Percentiles rank a stretch among this genome's conserved stretches.
These are phyloP conservation scores for Cremastinae sp. DNA, from an alignment of 2,888 invertebrate species.

Conservation along the genomic window DNA sequence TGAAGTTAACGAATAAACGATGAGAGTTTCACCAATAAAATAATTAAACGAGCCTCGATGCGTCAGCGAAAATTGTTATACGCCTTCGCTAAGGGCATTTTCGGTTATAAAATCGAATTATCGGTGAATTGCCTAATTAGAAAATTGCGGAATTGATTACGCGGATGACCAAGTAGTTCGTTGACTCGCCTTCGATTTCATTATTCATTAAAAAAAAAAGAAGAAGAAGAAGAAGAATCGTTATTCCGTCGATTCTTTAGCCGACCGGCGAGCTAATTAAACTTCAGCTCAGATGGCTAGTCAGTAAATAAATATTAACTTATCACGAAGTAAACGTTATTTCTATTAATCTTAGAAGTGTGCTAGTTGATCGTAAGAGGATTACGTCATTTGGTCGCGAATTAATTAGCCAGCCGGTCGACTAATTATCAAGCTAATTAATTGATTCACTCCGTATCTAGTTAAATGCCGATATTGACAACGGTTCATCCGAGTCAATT, in stretches of 20 bases:
- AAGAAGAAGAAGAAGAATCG: too few relatives aligned
- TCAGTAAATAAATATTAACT: conserved; percentile 13
- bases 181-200: background rate
- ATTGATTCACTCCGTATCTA: background rate
- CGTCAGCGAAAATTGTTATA: conserved; percentile 28
- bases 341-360: background rate
- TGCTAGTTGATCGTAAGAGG: background rate
- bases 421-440: background rate
- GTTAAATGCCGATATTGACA: conserved; percentile 12
- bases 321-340: background rate
- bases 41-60: conserved; percentile 15
- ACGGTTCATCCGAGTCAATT: conserved; percentile 12
- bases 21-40: background rate
- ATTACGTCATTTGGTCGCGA: conserved; percentile 1
- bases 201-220: too few relatives aligned
- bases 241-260: background rate
- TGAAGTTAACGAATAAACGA: conserved; percentile 8
- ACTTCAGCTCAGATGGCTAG: conserved; percentile 11
- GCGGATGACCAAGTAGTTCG: background rate
- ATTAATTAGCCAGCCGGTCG: conserved; percentile 5
- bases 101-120: conserved; percentile 3
- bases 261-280: conserved; percentile 3
- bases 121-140: conserved; percentile 11
- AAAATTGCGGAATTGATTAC: conserved; percentile 18
- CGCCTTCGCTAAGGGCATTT: conserved; percentile 6